Evolutionary conservation across 2,888 invertebrate species (phyloP).

Genomic region (Andrena trimmerana): DNA sequence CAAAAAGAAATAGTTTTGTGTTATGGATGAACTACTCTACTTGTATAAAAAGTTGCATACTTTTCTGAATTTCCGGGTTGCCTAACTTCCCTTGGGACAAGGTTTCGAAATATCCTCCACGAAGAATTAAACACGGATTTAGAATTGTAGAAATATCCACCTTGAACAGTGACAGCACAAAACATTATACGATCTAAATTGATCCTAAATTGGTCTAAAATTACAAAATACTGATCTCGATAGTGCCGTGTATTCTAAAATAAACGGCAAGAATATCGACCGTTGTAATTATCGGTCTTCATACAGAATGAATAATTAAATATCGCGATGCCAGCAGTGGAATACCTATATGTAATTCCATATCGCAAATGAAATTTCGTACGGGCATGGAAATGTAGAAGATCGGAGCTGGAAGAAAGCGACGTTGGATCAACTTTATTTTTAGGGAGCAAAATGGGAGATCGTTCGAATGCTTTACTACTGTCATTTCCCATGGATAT

Average conservation of each 20-base stretch:
- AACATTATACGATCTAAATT: background rate
- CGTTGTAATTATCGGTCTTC: background rate
- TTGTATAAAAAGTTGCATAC: no score
- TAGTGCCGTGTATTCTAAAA: background rate
- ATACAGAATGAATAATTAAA: conserved; percentile 6
- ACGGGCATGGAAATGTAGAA: conserved; percentile 41
- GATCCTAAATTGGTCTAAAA: background rate
- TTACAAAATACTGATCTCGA: background rate
- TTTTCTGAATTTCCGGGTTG: no score
- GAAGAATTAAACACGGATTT: background rate
- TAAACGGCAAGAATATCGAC: background rate
- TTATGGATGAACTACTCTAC: no score
- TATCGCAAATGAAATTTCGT: conserved; percentile 16
- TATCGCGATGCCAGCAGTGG: background rate
- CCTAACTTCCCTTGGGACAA: background rate
- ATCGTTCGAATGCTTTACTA: conserved; percentile 57
- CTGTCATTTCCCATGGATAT: conserved; percentile 42
- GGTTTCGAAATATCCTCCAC: background rate
- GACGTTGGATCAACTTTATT: background rate
- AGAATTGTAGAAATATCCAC: no score
- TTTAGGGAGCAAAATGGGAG: conserved; percentile 36
- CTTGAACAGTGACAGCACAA: background rate
- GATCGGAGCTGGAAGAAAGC: conserved; percentile 20
- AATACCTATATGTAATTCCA: conserved; percentile 12
- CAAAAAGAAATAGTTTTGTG: no score